These are phyloP conservation scores for Leucoraja erinaceus DNA, from an alignment of 2,113 vertebrate genomes.

Conservation along the genomic window DNA sequence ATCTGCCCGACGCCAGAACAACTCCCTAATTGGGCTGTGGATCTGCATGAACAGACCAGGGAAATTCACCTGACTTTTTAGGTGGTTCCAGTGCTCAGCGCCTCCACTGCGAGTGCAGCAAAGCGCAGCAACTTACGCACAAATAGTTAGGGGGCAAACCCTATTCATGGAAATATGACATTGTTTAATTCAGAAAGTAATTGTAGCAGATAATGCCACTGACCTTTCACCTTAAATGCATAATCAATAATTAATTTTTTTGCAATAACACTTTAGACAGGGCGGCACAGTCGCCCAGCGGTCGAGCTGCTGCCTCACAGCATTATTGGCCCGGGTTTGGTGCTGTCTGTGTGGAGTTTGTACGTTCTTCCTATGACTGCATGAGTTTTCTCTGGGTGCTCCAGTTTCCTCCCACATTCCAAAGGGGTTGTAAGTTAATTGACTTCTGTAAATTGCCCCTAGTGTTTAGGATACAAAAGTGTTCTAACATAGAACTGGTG, in stretches of 20 bases:
- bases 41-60: constrained; percentile 7
- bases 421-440: too few relatives aligned
- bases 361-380: too few relatives aligned
- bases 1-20: not conserved
- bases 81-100: not conserved
- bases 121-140: not conserved
- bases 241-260: not conserved
- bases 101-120: not conserved
- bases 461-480: too few relatives aligned
- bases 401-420: too few relatives aligned
- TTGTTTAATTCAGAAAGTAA: not conserved
- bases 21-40: not conserved
- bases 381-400: too few relatives aligned
- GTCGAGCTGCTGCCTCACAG: too few relatives aligned
- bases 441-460: too few relatives aligned
- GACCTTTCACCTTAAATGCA: not conserved
- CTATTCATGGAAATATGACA: not conserved
- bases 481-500: too few relatives aligned
- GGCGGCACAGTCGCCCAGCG: too few relatives aligned
- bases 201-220: not conserved
- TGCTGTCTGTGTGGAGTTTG: too few relatives aligned
- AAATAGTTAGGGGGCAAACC: not conserved
- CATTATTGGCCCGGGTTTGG: too few relatives aligned
- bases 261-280: not conserved
- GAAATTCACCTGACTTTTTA: not conserved